Evolutionary conservation across 2,797 vertebrate species (phyloP).

Genomic region (Apogon hyalosoma): DNA sequence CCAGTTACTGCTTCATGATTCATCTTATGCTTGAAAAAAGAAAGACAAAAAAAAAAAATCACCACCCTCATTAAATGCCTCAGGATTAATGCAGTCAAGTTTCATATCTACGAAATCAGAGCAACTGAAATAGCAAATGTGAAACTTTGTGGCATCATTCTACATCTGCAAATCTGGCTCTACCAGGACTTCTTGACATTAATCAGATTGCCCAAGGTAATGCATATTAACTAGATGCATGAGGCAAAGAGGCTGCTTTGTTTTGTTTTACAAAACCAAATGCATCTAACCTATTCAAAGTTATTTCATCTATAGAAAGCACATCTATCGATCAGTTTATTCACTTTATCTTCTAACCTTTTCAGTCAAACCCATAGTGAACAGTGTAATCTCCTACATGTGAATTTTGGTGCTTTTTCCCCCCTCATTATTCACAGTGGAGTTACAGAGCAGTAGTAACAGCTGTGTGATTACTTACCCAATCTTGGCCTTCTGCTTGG

Average conservation of each 20-base stretch:
- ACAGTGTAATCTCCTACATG: neutral
- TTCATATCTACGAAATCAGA: neutral
- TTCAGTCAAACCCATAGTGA: neutral
- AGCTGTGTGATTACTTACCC: conserved; percentile 85
- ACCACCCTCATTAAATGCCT: neutral
- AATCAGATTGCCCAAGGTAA: conserved; percentile 8
- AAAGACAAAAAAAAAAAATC: neutral
- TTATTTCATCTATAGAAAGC: conserved; percentile 8
- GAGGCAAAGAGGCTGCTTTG: neutral
- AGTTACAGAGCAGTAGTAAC: conserved; percentile 13
- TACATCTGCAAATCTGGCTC: conserved; percentile 13
- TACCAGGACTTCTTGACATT: conserved; percentile 8
- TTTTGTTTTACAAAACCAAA: neutral
- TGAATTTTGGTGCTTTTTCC: neutral
- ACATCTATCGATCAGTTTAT: neutral
- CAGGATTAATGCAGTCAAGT: neutral
- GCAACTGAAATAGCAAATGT: neutral
- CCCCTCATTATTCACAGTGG: neutral
- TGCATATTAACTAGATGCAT: conserved; percentile 13
- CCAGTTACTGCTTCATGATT: too few species aligned
- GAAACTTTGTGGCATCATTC: neutral
- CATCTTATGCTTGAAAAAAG: too few species aligned
- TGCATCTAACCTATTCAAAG: neutral
- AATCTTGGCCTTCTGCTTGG: conserved; percentile 96
- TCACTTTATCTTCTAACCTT: too few species aligned